Conservation (phyloP, 2,888 invertebrate species). For the Xestia rhomboidea region DNA sequence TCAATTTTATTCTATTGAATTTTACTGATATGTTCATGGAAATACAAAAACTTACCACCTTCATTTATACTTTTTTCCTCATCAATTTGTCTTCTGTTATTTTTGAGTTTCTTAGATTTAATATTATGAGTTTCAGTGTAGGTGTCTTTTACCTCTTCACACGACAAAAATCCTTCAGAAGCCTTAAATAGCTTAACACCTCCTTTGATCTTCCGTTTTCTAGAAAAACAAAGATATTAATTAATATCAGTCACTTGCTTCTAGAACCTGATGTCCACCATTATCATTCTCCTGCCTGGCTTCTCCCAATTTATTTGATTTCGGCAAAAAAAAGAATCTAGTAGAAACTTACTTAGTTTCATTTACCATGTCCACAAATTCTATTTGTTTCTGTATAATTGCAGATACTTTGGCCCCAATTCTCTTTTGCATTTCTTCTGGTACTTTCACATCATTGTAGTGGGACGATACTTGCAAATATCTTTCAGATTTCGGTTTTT, state of each 20-base stretch:
- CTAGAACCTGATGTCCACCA: not conserved
- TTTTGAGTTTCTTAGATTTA: conserved; percentile 77
- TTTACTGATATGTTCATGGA: not conserved
- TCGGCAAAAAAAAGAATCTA: not conserved
- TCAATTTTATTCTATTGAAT: not conserved
- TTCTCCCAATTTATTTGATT: not conserved
- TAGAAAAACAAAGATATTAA: conserved; percentile 55
- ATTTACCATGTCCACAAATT: conserved; percentile 81
- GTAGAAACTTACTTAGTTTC: conserved; percentile 73
- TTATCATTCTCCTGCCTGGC: not conserved
- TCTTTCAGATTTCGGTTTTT: conserved; percentile 80
- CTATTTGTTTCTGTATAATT: conserved; percentile 84
- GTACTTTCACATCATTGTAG: conserved; percentile 90
- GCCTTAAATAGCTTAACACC: conserved; percentile 87
- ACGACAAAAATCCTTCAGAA: conserved; percentile 82
- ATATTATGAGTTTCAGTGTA: conserved; percentile 80
- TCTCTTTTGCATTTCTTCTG: conserved; percentile 87
- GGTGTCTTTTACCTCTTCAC: conserved; percentile 80
- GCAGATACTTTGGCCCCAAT: conserved; percentile 88
- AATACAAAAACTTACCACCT: conserved; percentile 69
- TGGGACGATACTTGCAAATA: conserved; percentile 85
- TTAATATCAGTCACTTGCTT: not conserved
- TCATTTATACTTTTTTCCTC: conserved; percentile 70
- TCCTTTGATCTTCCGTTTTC: conserved; percentile 83
- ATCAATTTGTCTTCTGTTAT: conserved; percentile 71